Conservation (phyloP, 2,888 invertebrate genomes). For the Campaea margaritaria region DNA sequence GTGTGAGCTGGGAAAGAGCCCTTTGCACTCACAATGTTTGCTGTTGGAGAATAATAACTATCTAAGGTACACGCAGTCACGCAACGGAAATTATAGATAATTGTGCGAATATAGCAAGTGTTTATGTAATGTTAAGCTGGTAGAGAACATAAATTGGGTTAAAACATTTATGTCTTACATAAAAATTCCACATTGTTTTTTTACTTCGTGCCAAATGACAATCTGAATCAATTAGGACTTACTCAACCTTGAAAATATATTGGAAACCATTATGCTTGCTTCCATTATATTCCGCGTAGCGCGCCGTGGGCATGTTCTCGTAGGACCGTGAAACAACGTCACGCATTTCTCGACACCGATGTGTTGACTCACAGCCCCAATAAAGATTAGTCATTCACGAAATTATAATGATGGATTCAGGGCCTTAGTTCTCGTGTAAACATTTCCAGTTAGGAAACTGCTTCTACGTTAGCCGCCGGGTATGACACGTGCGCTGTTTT, state of each 20-base stretch:
- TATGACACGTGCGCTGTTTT: constrained; percentile 37
- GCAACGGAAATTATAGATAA: constrained; percentile 7
- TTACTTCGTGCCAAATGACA: constrained; percentile 54
- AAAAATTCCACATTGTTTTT: constrained; percentile 34
- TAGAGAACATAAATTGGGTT: constrained; percentile 1
- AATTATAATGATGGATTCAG: constrained; percentile 59
- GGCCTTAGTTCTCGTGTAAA: constrained; percentile 49
- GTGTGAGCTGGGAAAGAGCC: constrained; percentile 65
- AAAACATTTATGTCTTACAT: constrained; percentile 2
- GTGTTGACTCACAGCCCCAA: constrained; percentile 69
- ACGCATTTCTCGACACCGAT: constrained; percentile 59
- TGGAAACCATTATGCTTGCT: constrained; percentile 50
- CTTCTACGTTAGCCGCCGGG: constrained; percentile 20
- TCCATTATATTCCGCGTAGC: constrained; percentile 29
- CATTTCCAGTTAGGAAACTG: constrained; percentile 32
- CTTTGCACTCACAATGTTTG: constrained; percentile 62
- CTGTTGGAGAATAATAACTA: constrained; percentile 53
- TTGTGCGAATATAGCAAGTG: background rate
- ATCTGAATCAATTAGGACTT: constrained; percentile 50
- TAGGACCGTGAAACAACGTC: constrained; percentile 60
- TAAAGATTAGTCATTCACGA: constrained; percentile 75
- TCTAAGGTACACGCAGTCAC: constrained; percentile 13
- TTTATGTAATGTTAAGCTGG: background rate
- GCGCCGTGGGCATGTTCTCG: constrained; percentile 43
- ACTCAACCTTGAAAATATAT: constrained; percentile 52